phyloP scores from a whole-genome alignment of 2,113 vertebrate species.

The Podarcis raffonei region DNA sequence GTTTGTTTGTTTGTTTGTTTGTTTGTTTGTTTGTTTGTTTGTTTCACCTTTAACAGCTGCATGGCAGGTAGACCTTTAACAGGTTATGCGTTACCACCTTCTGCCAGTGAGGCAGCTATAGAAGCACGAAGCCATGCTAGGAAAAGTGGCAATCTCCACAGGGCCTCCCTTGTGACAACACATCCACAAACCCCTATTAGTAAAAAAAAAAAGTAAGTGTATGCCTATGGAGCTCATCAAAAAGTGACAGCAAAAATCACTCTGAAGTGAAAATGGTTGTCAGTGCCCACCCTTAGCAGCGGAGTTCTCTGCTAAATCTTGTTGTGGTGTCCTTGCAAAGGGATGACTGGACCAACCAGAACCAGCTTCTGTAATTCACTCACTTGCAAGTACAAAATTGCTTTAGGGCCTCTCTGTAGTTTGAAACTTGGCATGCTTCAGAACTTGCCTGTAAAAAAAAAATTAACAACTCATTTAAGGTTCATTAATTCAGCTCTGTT shows the following conservation, averaged over 20 bases:
- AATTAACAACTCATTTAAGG: slow-evolving; percentile 1
- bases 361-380: background rate
- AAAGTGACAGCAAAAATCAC: background rate
- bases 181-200: background rate
- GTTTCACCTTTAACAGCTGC: background rate
- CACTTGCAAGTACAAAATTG: slow-evolving; percentile 5
- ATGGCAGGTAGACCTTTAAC: background rate
- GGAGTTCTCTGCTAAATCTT: background rate
- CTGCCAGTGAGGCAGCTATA: background rate
- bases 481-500: slow-evolving; percentile 24
- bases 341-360: background rate
- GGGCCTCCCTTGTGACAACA: background rate
- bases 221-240: background rate
- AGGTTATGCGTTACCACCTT: background rate
- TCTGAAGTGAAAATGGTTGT: background rate
- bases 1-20: too few relatives aligned
- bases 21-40: too few relatives aligned
- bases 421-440: slow-evolving; percentile 5
- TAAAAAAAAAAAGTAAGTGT: background rate
- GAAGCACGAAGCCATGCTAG: background rate
- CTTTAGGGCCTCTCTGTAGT: background rate
- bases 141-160: background rate
- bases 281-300: background rate
- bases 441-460: slow-evolving; percentile 9
- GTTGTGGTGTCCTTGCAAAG: background rate